Evolutionary conservation across 2,888 invertebrate species (phyloP).

Genomic region (Timandra comae): DNA sequence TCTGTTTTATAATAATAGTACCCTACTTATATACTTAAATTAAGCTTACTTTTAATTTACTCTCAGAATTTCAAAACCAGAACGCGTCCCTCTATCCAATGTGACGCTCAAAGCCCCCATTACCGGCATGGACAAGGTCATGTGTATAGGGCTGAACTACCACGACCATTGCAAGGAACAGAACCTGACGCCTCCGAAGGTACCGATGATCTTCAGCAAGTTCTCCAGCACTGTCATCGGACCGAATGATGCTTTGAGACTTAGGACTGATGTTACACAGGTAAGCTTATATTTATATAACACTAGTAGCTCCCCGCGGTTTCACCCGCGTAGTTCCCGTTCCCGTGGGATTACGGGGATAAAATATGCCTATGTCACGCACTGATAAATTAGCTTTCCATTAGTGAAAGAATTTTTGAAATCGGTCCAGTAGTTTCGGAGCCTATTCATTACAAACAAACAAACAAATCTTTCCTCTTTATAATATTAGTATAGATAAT

Average conservation of each 20-base stretch:
- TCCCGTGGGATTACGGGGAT: too few relatives aligned
- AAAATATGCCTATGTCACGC: too few relatives aligned
- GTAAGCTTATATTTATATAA: slow-evolving; percentile 29
- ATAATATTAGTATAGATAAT: too few relatives aligned
- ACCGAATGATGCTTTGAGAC: slow-evolving; percentile 79
- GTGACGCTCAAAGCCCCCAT: slow-evolving; percentile 84
- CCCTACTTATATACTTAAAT: too few relatives aligned
- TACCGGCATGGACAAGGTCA: slow-evolving; percentile 87
- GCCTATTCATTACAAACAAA: too few relatives aligned
- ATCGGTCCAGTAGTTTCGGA: too few relatives aligned
- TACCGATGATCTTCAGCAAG: slow-evolving; percentile 93
- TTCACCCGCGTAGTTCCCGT: too few relatives aligned
- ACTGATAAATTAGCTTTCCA: too few relatives aligned
- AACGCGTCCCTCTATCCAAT: slow-evolving; percentile 50
- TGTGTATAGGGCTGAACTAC: slow-evolving; percentile 92
- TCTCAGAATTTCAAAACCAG: neutral
- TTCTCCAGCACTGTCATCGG: slow-evolving; percentile 88
- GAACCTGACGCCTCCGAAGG: slow-evolving; percentile 81
- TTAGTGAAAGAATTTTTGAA: too few relatives aligned
- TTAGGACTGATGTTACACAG: slow-evolving; percentile 50
- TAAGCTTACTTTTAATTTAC: too few relatives aligned
- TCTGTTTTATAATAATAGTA: too few relatives aligned
- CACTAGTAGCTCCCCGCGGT: neutral
- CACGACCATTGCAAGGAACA: slow-evolving; percentile 90
- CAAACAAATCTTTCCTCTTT: too few relatives aligned